Conservation (phyloP, 2,888 invertebrate genomes). For the Yponomeuta cagnagella region DNA sequence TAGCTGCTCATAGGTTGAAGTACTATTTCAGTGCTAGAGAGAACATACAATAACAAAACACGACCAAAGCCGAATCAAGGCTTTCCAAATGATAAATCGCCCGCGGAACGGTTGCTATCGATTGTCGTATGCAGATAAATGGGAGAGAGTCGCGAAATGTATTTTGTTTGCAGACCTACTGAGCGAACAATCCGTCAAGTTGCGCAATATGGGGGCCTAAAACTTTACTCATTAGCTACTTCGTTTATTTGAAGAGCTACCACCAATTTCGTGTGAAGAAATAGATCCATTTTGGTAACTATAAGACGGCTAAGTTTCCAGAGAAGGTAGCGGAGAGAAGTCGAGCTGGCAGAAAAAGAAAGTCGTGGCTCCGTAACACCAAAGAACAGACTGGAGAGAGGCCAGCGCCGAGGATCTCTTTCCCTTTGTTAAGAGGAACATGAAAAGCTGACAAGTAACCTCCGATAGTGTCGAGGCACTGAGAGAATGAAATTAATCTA, state of each 20-base stretch:
- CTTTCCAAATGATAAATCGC: background rate
- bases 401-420: too few species aligned
- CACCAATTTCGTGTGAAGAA: background rate
- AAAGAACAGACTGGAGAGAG: too few species aligned
- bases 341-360: too few species aligned
- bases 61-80: background rate
- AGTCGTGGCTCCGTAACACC: too few species aligned
- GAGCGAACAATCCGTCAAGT: background rate
- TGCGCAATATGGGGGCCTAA: background rate
- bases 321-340: too few species aligned
- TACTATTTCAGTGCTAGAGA: background rate
- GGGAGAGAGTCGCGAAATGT: background rate
- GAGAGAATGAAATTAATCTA: too few species aligned
- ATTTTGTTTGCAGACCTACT: background rate
- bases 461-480: too few species aligned
- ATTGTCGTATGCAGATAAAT: constrained; percentile 3
- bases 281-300: too few species aligned
- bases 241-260: background rate
- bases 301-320: too few species aligned
- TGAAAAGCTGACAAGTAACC: too few species aligned
- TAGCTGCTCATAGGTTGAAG: too few species aligned
- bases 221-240: background rate
- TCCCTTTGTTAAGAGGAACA: too few species aligned
- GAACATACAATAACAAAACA: background rate
- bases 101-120: background rate